Percentiles rank a stretch among this genome's conserved stretches.
Conservation (phyloP, 1,140 invertebrate genomes). For the Anthonomus grandis region DNA sequence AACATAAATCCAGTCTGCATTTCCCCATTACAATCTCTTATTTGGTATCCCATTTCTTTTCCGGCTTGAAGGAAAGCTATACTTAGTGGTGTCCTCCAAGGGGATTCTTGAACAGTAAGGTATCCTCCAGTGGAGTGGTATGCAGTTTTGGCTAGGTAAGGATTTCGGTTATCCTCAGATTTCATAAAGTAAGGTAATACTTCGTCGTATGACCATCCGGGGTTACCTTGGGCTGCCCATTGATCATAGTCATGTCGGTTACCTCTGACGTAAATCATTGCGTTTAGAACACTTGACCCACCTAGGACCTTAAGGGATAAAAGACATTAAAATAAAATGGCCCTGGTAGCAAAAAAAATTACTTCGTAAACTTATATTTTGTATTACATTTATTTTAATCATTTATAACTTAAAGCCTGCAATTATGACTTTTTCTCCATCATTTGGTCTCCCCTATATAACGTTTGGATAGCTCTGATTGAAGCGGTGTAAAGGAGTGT, state of each 20-base stretch:
- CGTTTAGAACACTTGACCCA: constrained; percentile 92
- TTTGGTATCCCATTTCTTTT: constrained; percentile 70
- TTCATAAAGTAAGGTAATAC: constrained; percentile 87
- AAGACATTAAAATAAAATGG: too few relatives aligned
- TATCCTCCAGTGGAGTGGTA: constrained; percentile 79
- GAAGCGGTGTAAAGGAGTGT: too few relatives aligned
- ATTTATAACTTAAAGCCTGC: not conserved
- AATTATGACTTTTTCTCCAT: too few relatives aligned
- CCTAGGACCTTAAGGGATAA: constrained; percentile 71
- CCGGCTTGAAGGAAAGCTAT: constrained; percentile 80
- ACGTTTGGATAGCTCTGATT: too few relatives aligned
- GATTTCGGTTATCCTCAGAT: constrained; percentile 83
- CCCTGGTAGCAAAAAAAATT: too few relatives aligned
- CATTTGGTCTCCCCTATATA: too few relatives aligned
- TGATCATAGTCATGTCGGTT: constrained; percentile 88
- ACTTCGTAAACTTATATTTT: not conserved
- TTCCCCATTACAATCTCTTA: constrained; percentile 77
- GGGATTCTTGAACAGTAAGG: constrained; percentile 78
- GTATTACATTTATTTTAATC: not conserved
- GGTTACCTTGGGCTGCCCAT: constrained; percentile 83
- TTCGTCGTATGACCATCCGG: constrained; percentile 85
- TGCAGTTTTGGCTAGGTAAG: constrained; percentile 66
- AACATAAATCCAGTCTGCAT: constrained; percentile 83
- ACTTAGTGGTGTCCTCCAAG: constrained; percentile 75
- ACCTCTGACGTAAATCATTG: constrained; percentile 93